Percentiles rank a stretch among this genome's conserved stretches.
These are phyloP conservation scores for Alligator sinensis DNA, from an alignment of 2,113 vertebrate genomes.

Conservation along the genomic window DNA sequence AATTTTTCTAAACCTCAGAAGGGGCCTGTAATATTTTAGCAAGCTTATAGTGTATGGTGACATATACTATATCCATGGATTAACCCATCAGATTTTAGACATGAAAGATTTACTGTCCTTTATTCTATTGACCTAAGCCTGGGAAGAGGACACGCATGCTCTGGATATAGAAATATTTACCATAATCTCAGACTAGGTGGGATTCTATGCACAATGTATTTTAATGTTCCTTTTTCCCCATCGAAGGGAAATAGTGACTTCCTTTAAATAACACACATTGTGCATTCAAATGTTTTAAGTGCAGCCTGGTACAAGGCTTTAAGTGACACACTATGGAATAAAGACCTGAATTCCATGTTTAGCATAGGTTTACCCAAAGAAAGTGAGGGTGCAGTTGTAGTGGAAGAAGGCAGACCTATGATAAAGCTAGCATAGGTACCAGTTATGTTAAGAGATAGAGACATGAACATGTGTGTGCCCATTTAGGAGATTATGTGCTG, in stretches of 20 bases:
- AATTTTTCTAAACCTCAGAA: slow-evolving; percentile 65
- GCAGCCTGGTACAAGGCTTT: not conserved
- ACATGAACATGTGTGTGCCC: no score
- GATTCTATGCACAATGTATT: not conserved
- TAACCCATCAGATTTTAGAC: slow-evolving; percentile 45
- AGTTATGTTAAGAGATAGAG: no score
- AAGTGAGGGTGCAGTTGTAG: no score
- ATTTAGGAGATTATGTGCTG: no score
- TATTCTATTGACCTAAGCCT: slow-evolving; percentile 52
- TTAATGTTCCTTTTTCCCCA: accelerated
- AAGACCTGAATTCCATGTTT: not conserved
- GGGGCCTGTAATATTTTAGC: slow-evolving; percentile 68
- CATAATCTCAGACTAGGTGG: not conserved
- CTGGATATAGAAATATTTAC: not conserved
- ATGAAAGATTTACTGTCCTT: slow-evolving; percentile 59
- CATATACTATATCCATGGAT: slow-evolving; percentile 43
- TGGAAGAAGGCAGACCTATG: no score
- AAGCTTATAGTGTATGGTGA: slow-evolving; percentile 49
- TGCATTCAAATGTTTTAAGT: not conserved
- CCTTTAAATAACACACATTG: not conserved
- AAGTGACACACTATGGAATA: not conserved
- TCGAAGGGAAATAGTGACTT: not conserved
- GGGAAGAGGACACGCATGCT: slow-evolving; percentile 17
- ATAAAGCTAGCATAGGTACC: no score
- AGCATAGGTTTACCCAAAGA: no score